phyloP scores from a whole-genome alignment of 2,113 vertebrate genomes.

The Regulus satrapa region DNA sequence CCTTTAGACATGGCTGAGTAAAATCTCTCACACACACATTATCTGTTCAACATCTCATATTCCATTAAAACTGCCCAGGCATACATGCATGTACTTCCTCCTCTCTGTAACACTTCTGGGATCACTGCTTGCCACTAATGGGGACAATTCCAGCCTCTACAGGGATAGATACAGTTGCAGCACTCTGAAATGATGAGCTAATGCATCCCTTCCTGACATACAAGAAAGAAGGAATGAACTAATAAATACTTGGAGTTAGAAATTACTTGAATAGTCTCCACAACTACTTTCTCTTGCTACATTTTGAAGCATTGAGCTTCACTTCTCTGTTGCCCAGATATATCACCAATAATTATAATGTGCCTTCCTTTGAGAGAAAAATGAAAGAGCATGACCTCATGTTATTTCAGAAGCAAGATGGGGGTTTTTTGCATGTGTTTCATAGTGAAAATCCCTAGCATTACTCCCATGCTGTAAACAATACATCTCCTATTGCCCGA shows the following conservation, averaged over 20 bases:
- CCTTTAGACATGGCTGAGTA: background rate
- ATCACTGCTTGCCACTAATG: background rate
- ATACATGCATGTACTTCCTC: background rate
- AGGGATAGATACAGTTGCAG: background rate
- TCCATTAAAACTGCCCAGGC: background rate
- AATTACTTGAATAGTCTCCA: background rate
- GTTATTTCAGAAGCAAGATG: background rate
- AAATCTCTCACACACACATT: fast-evolving
- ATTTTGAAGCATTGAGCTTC: background rate
- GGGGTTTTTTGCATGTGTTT: background rate
- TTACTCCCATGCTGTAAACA: background rate
- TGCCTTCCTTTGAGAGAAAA: background rate
- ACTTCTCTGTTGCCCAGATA: background rate
- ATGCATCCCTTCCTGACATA: background rate
- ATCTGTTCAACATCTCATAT: background rate
- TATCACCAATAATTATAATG: background rate
- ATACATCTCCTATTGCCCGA: background rate
- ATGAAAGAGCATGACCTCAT: background rate
- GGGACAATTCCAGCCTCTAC: background rate
- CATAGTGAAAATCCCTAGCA: background rate
- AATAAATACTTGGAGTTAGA: background rate
- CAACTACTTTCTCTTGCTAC: background rate
- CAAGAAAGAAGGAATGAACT: background rate
- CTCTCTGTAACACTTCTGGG: background rate
- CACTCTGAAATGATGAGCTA: background rate